These are phyloP conservation scores for Phaetusa simplex DNA, from an alignment of 2,113 vertebrate species.

Conservation along the genomic window DNA sequence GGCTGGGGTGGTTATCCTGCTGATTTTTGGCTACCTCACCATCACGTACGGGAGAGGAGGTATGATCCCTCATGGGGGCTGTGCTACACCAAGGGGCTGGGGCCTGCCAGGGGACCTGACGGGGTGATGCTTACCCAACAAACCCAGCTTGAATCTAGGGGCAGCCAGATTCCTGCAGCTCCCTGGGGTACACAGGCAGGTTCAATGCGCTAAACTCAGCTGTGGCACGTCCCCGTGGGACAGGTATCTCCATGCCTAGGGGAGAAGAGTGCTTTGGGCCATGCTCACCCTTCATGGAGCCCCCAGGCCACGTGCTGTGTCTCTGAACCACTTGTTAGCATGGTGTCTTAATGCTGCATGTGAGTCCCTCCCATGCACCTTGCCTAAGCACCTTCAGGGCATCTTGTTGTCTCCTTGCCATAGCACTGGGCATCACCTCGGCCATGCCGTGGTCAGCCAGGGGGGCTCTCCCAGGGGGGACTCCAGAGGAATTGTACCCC, in stretches of 20 bases:
- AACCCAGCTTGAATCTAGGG: neutral
- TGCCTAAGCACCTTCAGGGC: neutral
- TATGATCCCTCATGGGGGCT: neutral
- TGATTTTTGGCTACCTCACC: neutral
- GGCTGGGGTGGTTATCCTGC: neutral
- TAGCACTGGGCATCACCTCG: fast-evolving
- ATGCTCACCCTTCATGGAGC: neutral
- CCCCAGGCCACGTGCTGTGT: neutral
- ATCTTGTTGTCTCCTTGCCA: neutral
- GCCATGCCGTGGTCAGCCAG: fast-evolving
- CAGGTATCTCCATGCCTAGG: neutral
- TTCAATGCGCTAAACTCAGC: neutral
- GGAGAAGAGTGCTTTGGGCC: neutral
- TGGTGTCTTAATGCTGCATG: neutral
- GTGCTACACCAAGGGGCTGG: neutral
- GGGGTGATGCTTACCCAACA: neutral
- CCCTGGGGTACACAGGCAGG: neutral
- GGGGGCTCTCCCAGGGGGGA: neutral
- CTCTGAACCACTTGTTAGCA: fast-evolving
- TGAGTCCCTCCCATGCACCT: neutral
- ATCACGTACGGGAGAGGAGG: neutral
- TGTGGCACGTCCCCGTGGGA: neutral
- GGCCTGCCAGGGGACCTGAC: neutral
- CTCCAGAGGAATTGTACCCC: neutral
- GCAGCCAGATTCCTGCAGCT: neutral